phyloP scores from a whole-genome alignment of 2,113 vertebrate genomes.

The Nothoprocta perdicaria region DNA sequence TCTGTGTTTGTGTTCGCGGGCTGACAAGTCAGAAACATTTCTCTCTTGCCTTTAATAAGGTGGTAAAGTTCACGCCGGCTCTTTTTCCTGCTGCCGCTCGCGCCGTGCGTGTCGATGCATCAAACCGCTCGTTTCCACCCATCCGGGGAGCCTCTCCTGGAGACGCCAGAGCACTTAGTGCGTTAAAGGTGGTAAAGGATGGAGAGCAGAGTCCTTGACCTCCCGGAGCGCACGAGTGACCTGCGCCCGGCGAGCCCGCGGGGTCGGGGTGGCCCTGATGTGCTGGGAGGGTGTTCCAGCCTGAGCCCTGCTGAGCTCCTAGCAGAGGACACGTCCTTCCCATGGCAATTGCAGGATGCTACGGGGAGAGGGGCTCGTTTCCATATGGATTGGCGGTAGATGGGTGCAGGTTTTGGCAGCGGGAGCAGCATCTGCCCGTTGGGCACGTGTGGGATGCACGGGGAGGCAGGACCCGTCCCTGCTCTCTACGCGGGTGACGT shows the following conservation, averaged over 20 bases:
- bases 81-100: neutral
- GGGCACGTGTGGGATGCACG: rapidly evolving
- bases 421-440: neutral
- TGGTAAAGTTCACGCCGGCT: neutral
- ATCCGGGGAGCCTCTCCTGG: neutral
- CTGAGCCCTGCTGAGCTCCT: neutral
- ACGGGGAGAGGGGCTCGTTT: neutral
- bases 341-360: neutral
- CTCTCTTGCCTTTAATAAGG: neutral
- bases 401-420: neutral
- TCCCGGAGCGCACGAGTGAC: neutral
- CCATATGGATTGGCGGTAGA: neutral
- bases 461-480: neutral
- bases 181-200: neutral
- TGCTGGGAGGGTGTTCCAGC: rapidly evolving
- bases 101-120: rapidly evolving
- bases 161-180: rapidly evolving
- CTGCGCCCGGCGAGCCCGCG: neutral
- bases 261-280: neutral
- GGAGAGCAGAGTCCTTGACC: rapidly evolving
- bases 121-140: neutral
- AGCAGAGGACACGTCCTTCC: neutral
- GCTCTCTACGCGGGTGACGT: rapidly evolving
- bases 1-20: neutral
- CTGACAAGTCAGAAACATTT: neutral